Conservation (phyloP, 2,797 vertebrate species). For the Phoebastria nigripes region DNA sequence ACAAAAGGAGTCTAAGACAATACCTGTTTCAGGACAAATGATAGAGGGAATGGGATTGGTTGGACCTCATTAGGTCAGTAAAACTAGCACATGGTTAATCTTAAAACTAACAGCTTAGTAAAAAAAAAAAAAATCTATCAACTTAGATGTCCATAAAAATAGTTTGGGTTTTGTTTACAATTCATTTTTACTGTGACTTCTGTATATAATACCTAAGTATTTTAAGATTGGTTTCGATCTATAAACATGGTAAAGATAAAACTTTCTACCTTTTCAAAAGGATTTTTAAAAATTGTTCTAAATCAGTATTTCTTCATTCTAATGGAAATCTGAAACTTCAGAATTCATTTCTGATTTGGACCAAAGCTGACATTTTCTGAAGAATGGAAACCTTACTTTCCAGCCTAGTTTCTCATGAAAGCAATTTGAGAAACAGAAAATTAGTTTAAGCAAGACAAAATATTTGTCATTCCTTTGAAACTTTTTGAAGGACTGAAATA, state of each 20-base stretch:
- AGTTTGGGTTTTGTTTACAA: background rate
- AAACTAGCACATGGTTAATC: background rate
- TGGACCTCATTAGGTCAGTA: background rate
- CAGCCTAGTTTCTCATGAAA: background rate
- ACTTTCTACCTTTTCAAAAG: background rate
- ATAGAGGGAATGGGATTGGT: background rate
- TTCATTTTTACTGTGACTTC: background rate
- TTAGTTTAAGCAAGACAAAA: background rate
- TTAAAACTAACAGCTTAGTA: background rate
- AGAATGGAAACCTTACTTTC: background rate
- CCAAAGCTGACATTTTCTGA: background rate
- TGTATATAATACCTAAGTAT: background rate
- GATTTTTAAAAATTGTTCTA: background rate
- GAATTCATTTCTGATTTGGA: background rate
- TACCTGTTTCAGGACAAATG: background rate
- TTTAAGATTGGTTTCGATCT: background rate
- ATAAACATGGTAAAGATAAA: background rate
- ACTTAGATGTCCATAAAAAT: background rate
- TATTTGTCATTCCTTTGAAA: background rate
- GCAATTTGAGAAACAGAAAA: background rate
- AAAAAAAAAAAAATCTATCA: background rate
- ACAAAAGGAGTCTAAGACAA: background rate
- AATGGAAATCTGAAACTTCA: background rate
- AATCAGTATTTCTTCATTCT: background rate
- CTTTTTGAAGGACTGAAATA: background rate